Percentiles rank a stretch among this genome's conserved stretches.
phyloP scores from a whole-genome alignment of 2,113 vertebrate species.

The Bothrops jararaca region DNA sequence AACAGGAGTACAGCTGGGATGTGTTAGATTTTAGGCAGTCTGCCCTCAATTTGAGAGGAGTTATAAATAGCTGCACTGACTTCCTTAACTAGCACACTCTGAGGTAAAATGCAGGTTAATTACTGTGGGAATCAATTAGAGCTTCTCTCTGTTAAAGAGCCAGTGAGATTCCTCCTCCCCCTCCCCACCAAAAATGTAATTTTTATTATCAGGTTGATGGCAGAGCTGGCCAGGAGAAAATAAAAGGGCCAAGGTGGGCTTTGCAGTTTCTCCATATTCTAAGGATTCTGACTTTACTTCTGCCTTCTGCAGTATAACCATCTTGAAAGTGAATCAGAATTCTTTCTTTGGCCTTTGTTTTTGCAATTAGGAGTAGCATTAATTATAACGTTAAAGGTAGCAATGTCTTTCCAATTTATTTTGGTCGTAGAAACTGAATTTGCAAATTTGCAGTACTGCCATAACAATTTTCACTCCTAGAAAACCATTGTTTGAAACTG shows the following conservation, averaged over 20 bases:
- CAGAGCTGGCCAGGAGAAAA: slow-evolving; percentile 48
- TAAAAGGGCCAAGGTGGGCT: slow-evolving; percentile 43
- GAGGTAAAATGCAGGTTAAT: slow-evolving; percentile 94
- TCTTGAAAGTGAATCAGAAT: slow-evolving; percentile 20
- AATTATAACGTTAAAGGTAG: background rate
- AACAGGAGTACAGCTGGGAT: slow-evolving; percentile 99
- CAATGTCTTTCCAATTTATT: background rate
- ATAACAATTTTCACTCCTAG: background rate
- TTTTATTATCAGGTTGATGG: slow-evolving; percentile 62
- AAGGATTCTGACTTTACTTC: slow-evolving; percentile 40
- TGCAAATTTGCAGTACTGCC: background rate
- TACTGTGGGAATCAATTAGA: slow-evolving; percentile 94
- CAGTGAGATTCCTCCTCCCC: slow-evolving; percentile 63
- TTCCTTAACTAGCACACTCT: slow-evolving; percentile 91
- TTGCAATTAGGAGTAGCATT: slow-evolving; percentile 19
- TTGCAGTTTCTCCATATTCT: slow-evolving; percentile 29
- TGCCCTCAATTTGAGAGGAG: slow-evolving; percentile 96
- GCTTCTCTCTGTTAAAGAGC: slow-evolving; percentile 79
- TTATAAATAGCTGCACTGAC: slow-evolving; percentile 97
- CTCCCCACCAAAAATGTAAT: slow-evolving; percentile 36
- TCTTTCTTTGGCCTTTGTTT: background rate
- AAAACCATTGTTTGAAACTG: background rate
- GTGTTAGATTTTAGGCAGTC: slow-evolving; percentile 99
- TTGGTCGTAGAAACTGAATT: background rate
- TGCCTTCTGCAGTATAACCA: background rate